Evolutionary conservation across 2,113 vertebrate species (phyloP).

Genomic region (Stigmatopora nigra): DNA sequence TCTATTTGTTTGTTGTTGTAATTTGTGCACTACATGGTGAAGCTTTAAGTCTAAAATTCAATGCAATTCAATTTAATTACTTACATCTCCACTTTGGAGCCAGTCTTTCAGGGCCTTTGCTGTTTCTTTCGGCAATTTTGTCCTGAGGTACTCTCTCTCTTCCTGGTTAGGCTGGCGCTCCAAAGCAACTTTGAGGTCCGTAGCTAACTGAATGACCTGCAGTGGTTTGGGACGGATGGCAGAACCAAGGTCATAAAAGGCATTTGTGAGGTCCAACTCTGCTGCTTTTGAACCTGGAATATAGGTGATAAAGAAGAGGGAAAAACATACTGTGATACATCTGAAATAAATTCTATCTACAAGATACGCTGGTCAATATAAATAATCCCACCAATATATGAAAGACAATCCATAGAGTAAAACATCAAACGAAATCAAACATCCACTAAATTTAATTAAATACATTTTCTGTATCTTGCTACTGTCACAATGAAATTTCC

Average conservation of each 20-base stretch:
- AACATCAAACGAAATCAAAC: too few species aligned
- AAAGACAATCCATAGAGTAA: too few species aligned
- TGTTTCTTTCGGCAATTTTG: conserved; percentile 77
- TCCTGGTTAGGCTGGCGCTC: conserved; percentile 76
- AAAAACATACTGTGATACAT: background rate
- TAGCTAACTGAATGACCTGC: conserved; percentile 84
- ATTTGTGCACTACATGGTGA: too few species aligned
- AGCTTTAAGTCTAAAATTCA: too few species aligned
- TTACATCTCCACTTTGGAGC: conserved; percentile 80
- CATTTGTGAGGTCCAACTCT: conserved; percentile 70
- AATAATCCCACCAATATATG: too few species aligned
- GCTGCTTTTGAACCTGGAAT: conserved; percentile 79
- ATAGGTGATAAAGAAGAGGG: background rate
- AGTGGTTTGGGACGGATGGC: conserved; percentile 72
- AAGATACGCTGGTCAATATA: background rate
- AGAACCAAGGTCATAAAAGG: conserved; percentile 74
- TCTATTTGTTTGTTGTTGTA: too few species aligned
- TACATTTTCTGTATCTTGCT: too few species aligned
- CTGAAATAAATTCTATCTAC: background rate
- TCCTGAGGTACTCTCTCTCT: conserved; percentile 73
- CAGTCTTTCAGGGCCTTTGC: conserved; percentile 75
- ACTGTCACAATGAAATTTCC: too few species aligned
- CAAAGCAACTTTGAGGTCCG: conserved; percentile 83
- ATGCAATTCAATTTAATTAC: conserved; percentile 35
- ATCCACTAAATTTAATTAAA: too few species aligned